Percentiles rank a stretch among this genome's conserved stretches.
Conservation (phyloP, 2,797 vertebrate species). For the Acanthurus tractus region DNA sequence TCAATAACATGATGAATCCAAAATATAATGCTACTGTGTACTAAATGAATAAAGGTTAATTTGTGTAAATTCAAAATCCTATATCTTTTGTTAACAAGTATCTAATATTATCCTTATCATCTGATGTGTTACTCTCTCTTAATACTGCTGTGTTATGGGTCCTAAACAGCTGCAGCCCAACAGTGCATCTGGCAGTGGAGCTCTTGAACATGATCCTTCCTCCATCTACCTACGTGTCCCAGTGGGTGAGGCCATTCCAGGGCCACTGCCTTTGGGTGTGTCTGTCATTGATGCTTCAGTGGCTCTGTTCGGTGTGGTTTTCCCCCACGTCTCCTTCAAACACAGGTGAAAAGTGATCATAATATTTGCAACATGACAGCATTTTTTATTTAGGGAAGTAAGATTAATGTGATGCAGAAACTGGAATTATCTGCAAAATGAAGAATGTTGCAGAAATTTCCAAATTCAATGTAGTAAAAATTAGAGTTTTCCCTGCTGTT, state of each 20-base stretch:
- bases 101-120: not conserved
- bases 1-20: not conserved
- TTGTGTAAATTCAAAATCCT: not conserved
- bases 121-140: not conserved
- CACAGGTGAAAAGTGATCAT: constrained; percentile 87
- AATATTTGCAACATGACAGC: not conserved
- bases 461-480: too few relatives aligned
- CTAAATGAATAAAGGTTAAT: not conserved
- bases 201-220: constrained; percentile 97
- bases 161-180: constrained; percentile 94
- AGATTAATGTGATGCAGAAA: too few relatives aligned
- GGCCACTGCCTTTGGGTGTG: constrained; percentile 96
- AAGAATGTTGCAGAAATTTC: too few relatives aligned
- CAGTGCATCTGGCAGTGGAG: constrained; percentile 97
- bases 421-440: too few relatives aligned
- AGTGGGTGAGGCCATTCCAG: constrained; percentile 94
- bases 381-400: not conserved
- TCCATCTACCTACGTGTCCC: constrained; percentile 97
- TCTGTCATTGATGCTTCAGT: constrained; percentile 98
- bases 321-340: constrained; percentile 98
- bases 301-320: constrained; percentile 98
- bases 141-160: constrained; percentile 10
- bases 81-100: not conserved
- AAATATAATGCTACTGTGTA: not conserved
- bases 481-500: too few relatives aligned